These are phyloP conservation scores for Oligia strigilis DNA, from an alignment of 2,888 invertebrate genomes.

Conservation along the genomic window DNA sequence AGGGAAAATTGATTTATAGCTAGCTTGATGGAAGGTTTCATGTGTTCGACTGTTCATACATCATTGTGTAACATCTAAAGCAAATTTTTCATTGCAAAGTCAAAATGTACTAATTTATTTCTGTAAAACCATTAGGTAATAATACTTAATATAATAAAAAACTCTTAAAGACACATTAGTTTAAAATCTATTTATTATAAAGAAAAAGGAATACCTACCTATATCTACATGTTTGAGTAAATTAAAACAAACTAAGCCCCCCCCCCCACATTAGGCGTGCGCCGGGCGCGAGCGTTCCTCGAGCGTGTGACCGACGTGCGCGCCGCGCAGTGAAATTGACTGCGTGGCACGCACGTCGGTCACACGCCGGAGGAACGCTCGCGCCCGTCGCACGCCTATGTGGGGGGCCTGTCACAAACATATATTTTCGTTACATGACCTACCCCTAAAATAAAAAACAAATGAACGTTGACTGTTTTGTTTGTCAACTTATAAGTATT, in stretches of 20 bases:
- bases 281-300: no score
- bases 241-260: background rate
- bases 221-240: background rate
- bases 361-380: no score
- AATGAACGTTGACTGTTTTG: background rate
- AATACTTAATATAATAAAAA: background rate
- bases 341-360: no score
- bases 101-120: background rate
- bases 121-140: background rate
- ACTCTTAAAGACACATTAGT: background rate
- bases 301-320: no score
- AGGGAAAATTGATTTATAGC: slow-evolving; percentile 35
- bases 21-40: background rate
- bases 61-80: background rate
- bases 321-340: no score
- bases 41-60: background rate
- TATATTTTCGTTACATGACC: background rate
- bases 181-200: background rate
- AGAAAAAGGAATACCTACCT: background rate
- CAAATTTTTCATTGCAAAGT: background rate
- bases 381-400: no score
- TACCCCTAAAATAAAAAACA: background rate
- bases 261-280: no score
- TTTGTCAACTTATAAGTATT: background rate
- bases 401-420: background rate